A percentile compares a stretch with the other conserved stretches of the same genome.
Conservation (phyloP, 2,797 vertebrate species). For the Siniperca undulata region DNA sequence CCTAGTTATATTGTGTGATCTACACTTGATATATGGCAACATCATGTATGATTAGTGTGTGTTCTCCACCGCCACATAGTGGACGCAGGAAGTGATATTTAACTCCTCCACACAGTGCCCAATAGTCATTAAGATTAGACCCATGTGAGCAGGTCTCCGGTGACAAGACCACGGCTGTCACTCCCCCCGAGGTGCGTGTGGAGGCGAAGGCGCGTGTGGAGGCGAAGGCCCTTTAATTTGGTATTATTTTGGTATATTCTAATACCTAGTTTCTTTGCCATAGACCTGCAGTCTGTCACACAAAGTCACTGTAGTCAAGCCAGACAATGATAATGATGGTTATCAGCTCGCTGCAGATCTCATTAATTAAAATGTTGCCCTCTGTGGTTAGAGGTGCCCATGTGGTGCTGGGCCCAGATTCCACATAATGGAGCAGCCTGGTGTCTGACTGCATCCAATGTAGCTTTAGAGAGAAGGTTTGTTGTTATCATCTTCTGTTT, state of each 20-base stretch:
- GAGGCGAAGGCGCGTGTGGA: too few relatives aligned
- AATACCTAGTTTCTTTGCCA: background rate
- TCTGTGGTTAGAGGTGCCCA: background rate
- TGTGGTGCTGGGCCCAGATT: background rate
- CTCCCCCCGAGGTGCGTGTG: too few relatives aligned
- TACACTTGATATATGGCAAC: too few relatives aligned
- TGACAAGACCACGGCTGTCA: too few relatives aligned
- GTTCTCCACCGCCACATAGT: too few relatives aligned
- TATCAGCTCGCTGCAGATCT: slow-evolving; percentile 2
- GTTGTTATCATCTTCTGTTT: background rate
- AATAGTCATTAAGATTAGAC: too few relatives aligned
- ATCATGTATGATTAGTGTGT: too few relatives aligned
- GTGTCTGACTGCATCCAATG: background rate
- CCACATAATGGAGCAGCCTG: slow-evolving; percentile 8
- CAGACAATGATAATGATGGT: background rate
- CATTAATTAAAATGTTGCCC: slow-evolving; percentile 2
- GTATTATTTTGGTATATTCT: background rate
- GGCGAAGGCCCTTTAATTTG: too few relatives aligned
- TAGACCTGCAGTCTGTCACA: background rate
- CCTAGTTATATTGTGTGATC: too few relatives aligned
- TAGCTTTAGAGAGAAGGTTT: background rate
- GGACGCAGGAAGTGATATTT: too few relatives aligned
- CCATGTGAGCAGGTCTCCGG: too few relatives aligned
- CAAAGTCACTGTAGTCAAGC: background rate
- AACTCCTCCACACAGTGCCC: too few relatives aligned